These are phyloP conservation scores for Magallana gigas DNA, from an alignment of 1,140 invertebrate genomes.

Conservation along the genomic window DNA sequence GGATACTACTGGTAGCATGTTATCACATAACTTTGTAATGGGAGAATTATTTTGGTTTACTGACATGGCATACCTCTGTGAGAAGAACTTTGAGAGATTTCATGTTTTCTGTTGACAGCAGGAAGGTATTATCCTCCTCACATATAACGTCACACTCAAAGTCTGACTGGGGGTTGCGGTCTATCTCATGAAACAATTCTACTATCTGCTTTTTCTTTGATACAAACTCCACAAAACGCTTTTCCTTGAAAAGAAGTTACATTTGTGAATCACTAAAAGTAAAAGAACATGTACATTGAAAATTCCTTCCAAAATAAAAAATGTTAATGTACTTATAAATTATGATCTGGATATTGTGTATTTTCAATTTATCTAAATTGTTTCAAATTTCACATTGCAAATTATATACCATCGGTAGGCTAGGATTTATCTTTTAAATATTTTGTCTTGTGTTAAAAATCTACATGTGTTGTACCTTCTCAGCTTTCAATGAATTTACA, in stretches of 20 bases:
- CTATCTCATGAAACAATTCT: conserved; percentile 68
- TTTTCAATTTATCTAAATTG: no score
- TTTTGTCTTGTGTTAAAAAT: background rate
- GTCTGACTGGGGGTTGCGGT: conserved; percentile 69
- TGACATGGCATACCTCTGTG: conserved; percentile 60
- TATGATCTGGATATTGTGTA: no score
- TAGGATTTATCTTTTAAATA: background rate
- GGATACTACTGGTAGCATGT: no score
- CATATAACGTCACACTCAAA: conserved; percentile 73
- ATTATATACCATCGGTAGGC: no score
- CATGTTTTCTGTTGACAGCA: conserved; percentile 72
- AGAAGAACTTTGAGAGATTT: conserved; percentile 63
- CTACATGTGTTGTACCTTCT: conserved; percentile 66
- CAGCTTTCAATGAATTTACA: conserved; percentile 62
- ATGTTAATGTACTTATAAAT: no score
- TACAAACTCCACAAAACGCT: conserved; percentile 66
- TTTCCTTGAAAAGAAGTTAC: conserved; percentile 54
- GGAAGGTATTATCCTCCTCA: conserved; percentile 71
- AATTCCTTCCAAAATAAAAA: no score
- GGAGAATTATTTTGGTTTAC: no score
- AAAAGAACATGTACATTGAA: no score
- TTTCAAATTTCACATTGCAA: no score
- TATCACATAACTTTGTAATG: no score
- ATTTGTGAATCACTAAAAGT: no score
- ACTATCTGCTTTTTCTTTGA: conserved; percentile 67